Evolutionary conservation across 2,797 vertebrate genomes (phyloP), one percentile per base, ranked within the genome.

Genomic region (Eutrigla gurnardus): DNA sequence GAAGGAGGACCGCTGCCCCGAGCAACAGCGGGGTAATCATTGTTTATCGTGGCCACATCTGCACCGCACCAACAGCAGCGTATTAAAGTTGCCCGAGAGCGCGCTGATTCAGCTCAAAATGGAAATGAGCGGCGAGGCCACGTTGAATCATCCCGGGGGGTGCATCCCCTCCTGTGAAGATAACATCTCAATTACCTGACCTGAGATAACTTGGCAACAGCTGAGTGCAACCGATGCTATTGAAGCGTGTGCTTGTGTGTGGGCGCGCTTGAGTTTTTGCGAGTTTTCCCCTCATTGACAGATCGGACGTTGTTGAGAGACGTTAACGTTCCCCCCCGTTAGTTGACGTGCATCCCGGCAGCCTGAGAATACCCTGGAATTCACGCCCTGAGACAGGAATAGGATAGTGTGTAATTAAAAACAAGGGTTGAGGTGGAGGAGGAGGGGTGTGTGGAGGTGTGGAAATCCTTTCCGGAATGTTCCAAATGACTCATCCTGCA

Each of bases 361-460:
- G 79, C 75, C 77, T 85, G 77, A 77, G 87, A 85, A 81, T 81
- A 75, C 87, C 75, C 85, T 73, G 91, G 89, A 92, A 92, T 92
- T 93, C 81, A 83, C 77, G 84, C 93, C 90, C 83, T 88, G 11
- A 90, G 86, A 93, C 85, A 82, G 93, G 88, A 94, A 94, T 87
- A 89, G 90, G 92, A 93, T 92, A 94, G 88, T 88, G 87, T 93
- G 90, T 94, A 93, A 95, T 95, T 95, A 94, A 94, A 94, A 90
- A 81, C 80, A 86, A 81, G 84, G 71, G 54, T 13, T 62, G 42
- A 57, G 42, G 55, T 18, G 61, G 61, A 3, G 14, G 67, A 11
- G 54, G 17, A 1, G 39, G 59, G 35, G 37, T 35, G 53, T n/a
- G 70, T 50, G 37, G 63, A 77, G 66, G 74, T 78, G 84, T 81